Evolutionary conservation across 2,888 invertebrate species (phyloP).

Genomic region (Deilephila porcellus): DNA sequence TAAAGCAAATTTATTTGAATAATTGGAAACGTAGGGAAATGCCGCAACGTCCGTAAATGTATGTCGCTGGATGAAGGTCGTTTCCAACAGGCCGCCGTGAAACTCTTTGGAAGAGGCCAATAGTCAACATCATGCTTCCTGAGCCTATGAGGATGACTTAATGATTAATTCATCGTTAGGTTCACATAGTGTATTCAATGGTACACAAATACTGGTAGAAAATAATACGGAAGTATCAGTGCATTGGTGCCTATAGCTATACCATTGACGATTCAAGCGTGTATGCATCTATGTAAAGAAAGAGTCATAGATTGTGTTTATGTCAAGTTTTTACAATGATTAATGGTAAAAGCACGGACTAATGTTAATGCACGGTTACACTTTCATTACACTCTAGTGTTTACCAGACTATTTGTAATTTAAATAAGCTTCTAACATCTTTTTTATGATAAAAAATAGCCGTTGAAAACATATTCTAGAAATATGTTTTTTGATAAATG

Average conservation of each 20-base stretch:
- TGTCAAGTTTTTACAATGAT: constrained; percentile 4
- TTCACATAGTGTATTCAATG: background rate
- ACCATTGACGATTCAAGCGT: too few relatives aligned
- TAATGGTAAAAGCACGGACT: background rate
- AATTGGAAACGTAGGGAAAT: too few relatives aligned
- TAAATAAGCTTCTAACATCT: constrained; percentile 8
- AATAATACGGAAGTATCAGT: too few relatives aligned
- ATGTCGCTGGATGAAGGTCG: too few relatives aligned
- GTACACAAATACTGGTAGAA: too few relatives aligned
- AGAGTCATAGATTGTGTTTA: background rate
- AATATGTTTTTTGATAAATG: background rate
- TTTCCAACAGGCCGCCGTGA: too few relatives aligned
- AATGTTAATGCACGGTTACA: background rate
- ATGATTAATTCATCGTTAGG: background rate
- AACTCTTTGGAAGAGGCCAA: too few relatives aligned
- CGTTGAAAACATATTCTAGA: background rate
- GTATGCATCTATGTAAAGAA: background rate
- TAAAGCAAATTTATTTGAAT: too few relatives aligned
- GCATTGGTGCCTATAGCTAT: too few relatives aligned
- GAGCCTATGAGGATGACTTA: too few relatives aligned
- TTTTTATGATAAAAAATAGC: background rate
- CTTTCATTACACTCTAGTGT: background rate
- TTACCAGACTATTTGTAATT: background rate
- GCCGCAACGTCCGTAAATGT: too few relatives aligned
- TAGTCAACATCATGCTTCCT: too few relatives aligned